Percentiles rank a stretch among this genome's conserved stretches.
Conservation (phyloP, 2,797 vertebrate species). For the Coracias cyanogaster region DNA sequence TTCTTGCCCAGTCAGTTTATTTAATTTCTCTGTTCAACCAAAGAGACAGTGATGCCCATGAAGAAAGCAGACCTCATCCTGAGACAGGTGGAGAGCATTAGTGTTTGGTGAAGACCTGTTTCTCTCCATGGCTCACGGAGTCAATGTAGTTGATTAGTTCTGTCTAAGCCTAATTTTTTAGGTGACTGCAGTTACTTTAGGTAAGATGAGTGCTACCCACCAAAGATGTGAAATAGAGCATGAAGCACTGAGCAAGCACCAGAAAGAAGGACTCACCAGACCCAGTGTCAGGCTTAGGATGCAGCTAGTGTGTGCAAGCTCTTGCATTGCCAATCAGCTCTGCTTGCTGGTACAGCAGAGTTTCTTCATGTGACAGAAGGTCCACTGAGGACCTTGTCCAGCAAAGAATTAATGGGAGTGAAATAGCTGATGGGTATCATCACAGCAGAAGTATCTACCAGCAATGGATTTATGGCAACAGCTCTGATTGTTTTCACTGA, state of each 20-base stretch:
- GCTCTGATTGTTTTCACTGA: not conserved
- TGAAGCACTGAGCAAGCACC: not conserved
- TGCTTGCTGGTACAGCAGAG: not conserved
- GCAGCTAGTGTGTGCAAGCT: not conserved
- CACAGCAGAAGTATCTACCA: not conserved
- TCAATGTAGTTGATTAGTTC: not conserved
- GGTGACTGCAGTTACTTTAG: not conserved
- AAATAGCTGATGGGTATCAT: not conserved
- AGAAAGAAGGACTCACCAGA: not conserved
- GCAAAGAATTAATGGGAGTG: not conserved
- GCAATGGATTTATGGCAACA: not conserved
- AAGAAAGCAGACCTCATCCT: not conserved
- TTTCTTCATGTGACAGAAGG: not conserved
- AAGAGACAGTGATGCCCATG: not conserved
- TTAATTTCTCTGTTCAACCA: not conserved
- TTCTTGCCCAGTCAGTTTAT: not conserved
- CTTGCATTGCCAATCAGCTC: not conserved
- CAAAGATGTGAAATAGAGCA: not conserved
- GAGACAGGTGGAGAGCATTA: not conserved
- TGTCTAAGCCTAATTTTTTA: not conserved
- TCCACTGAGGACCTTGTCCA: not conserved
- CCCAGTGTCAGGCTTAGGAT: not conserved
- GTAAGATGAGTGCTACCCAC: not conserved
- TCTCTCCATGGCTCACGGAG: not conserved
- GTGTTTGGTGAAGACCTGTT: not conserved